Conservation (phyloP, 2,888 invertebrate species). For the Caenorhabditis sp. region DNA sequence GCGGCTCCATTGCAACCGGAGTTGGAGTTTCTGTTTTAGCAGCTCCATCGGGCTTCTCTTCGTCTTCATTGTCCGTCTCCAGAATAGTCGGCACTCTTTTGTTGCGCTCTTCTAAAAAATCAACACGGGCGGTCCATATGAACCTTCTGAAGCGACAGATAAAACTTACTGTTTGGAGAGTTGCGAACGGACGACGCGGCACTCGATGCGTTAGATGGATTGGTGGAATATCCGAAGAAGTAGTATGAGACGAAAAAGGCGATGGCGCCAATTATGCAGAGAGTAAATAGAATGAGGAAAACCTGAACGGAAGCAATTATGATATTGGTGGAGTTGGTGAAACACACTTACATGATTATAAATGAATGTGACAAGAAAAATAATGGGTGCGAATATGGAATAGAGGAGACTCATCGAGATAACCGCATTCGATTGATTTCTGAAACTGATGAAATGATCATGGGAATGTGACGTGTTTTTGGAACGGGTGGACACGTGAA, state of each 20-base stretch:
- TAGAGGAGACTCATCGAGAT: slow-evolving; percentile 66
- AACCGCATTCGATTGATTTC: slow-evolving; percentile 54
- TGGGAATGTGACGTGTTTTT: background rate
- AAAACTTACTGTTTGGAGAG: slow-evolving; percentile 59
- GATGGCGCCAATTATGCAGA: slow-evolving; percentile 59
- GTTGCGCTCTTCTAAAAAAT: slow-evolving; percentile 49
- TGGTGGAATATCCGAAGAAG: slow-evolving; percentile 62
- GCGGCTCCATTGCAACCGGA: slow-evolving; percentile 32
- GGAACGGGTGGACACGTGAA: slow-evolving; percentile 1
- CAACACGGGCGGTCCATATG: background rate
- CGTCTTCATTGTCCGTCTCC: slow-evolving; percentile 68
- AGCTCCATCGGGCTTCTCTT: slow-evolving; percentile 13
- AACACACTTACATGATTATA: slow-evolving; percentile 66
- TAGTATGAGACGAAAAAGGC: slow-evolving; percentile 73
- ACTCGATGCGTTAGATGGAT: slow-evolving; percentile 41
- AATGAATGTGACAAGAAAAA: slow-evolving; percentile 64
- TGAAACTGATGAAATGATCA: background rate
- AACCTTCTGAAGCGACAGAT: background rate
- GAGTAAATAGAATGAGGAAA: slow-evolving; percentile 59
- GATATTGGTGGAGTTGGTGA: background rate
- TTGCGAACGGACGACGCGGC: slow-evolving; percentile 30
- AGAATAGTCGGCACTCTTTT: slow-evolving; percentile 68
- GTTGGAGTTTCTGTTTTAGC: slow-evolving; percentile 17
- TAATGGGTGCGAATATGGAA: slow-evolving; percentile 66
- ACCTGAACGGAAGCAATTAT: slow-evolving; percentile 59